phyloP scores from a whole-genome alignment of 30 jellyfish, hydroid and myxozoan species.

The Mastigias papua region DNA sequence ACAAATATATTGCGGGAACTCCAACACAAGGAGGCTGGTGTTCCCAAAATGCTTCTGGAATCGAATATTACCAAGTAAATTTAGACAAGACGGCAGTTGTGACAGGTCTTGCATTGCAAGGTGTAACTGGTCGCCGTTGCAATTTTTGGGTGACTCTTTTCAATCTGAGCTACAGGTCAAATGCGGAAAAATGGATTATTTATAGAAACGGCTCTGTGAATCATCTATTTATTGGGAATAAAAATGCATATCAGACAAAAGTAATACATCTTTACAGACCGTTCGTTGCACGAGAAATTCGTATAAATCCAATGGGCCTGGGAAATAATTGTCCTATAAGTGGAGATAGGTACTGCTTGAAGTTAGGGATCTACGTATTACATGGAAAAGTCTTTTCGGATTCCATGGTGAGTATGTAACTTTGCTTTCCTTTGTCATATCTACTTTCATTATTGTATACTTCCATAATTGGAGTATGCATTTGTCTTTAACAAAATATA shows the following conservation, averaged over 20 bases:
- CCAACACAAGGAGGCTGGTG: slow-evolving; percentile 83
- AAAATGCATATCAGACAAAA: slow-evolving; percentile 6
- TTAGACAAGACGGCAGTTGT: slow-evolving; percentile 32
- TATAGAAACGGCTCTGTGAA: neutral
- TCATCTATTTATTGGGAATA: neutral
- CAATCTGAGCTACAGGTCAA: slow-evolving; percentile 7
- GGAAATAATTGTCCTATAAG: slow-evolving; percentile 3
- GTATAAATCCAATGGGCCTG: slow-evolving; percentile 50
- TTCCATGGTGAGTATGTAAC: neutral
- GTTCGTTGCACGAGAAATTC: slow-evolving; percentile 41
- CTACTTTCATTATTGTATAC: too few species aligned
- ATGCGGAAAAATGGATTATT: slow-evolving; percentile 27
- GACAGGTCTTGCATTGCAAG: slow-evolving; percentile 53
- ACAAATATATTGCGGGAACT: slow-evolving; percentile 14
- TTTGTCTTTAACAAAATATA: too few species aligned
- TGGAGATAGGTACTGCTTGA: slow-evolving; percentile 24
- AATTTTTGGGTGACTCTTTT: slow-evolving; percentile 51
- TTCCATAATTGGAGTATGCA: too few species aligned
- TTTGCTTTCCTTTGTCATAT: neutral
- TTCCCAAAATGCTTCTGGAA: slow-evolving; percentile 14
- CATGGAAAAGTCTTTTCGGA: neutral
- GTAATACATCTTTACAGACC: neutral
- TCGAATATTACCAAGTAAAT: slow-evolving; percentile 59
- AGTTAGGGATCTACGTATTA: slow-evolving; percentile 27
- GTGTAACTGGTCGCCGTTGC: slow-evolving; percentile 59